Percentiles rank a stretch among this genome's conserved stretches.
Conservation (phyloP, 1,140 invertebrate genomes). For the Schlechtendalia chinensis region DNA sequence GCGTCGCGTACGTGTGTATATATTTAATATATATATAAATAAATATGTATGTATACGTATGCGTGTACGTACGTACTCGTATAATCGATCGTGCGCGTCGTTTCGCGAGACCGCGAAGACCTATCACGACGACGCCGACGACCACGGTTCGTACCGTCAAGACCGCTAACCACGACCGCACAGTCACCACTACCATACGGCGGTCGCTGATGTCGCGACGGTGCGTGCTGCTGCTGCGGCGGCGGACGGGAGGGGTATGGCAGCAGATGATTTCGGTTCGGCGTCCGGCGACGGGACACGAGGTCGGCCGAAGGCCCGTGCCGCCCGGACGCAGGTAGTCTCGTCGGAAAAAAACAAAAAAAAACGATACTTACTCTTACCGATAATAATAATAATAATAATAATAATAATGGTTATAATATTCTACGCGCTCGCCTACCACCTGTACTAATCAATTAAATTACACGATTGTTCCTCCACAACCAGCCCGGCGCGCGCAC, state of each 20-base stretch:
- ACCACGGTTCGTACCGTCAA: too few relatives aligned
- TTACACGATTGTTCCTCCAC: slow-evolving; percentile 6
- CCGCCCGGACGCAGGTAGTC: neutral
- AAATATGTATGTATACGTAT: too few relatives aligned
- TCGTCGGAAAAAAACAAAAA: too few relatives aligned
- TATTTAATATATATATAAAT: too few relatives aligned
- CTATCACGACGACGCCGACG: neutral
- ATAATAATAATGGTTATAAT: slow-evolving; percentile 26
- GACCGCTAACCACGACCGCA: neutral
- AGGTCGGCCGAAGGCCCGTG: neutral
- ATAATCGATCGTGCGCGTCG: neutral
- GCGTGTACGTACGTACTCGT: neutral
- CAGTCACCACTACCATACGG: slow-evolving; percentile 15
- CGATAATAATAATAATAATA: slow-evolving; percentile 20
- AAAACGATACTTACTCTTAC: neutral
- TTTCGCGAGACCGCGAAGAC: neutral
- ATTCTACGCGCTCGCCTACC: too few relatives aligned
- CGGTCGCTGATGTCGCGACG: neutral
- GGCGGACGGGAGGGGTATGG: slow-evolving; percentile 13
- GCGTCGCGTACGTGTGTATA: too few relatives aligned
- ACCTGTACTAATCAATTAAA: slow-evolving; percentile 3
- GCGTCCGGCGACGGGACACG: slow-evolving; percentile 1
- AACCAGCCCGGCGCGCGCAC: neutral
- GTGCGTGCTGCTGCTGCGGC: too few relatives aligned
- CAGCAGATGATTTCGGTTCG: slow-evolving; percentile 31